Evolutionary conservation across 2,888 invertebrate genomes (phyloP), one percentile per base, ranked within the genome.

Genomic region (Poecilus cupreus): DNA sequence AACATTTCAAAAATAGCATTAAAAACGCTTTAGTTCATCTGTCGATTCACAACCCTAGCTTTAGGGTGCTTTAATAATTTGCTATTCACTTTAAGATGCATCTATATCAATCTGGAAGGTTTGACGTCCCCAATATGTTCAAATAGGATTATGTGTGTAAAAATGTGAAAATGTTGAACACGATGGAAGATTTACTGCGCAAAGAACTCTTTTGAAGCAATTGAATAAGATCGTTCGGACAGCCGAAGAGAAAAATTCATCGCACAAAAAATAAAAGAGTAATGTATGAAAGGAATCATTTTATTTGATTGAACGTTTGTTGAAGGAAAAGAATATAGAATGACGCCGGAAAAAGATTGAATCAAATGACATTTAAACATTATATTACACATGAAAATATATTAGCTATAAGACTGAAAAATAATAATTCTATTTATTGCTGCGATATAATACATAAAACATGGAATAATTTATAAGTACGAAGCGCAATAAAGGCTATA

Each of bases 221-320:
- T 60, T 24, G 60, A 60, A 60, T 60, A 26, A 60, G 60, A 60
- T 60, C 60, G n/a, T n/a, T 1, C 26, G 60, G 60, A 60, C 60
- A 60, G 60, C 24, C 60, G 43, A 43, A 43, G 43, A 43, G 43
- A 43, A 43, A 43, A 32, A 32, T 32, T 32, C 32, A 32, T 6
- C 32, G 5, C 8, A 13, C 43, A 43, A 43, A 43, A 43, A 43
- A 43, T 43, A 43, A 43, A 43, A 26, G 8, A 43, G 43, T 43
- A 43, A 43, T 43, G n/a, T 13, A 43, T 43, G 43, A 43, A 43
- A n/a, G 13, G 43, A 43, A 13, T 43, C 43, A 43, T 32, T 43
- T 43, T n/a, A 43, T 13, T 10, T 43, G 43, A 43, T 43, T 43
- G 43, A 43, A 43, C 43, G 43, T 13, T 43, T 43, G 43, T 43